Evolutionary conservation across 2,113 vertebrate genomes (phyloP).

Genomic region (Elachura formosa): DNA sequence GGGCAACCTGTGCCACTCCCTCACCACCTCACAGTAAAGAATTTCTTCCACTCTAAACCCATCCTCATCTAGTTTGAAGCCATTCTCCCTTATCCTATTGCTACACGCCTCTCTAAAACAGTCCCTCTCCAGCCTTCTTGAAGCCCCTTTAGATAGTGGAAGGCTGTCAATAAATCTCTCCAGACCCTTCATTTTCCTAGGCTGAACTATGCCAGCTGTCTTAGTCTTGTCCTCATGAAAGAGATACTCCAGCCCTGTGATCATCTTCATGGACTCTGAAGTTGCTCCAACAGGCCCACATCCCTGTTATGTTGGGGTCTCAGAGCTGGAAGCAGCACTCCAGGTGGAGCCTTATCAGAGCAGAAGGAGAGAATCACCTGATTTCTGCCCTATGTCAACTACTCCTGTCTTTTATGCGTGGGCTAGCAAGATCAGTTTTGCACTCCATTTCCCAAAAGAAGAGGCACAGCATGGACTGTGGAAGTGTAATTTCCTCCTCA

Average conservation of each 20-base stretch:
- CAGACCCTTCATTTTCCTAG: neutral
- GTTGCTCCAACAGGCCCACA: neutral
- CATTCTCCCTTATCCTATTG: neutral
- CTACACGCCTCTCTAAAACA: neutral
- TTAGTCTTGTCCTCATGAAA: neutral
- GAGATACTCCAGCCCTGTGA: neutral
- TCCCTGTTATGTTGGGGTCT: neutral
- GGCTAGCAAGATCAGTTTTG: neutral
- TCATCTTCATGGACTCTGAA: neutral
- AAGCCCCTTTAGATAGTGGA: neutral
- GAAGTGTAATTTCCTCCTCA: neutral
- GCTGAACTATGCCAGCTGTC: neutral
- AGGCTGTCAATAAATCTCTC: neutral
- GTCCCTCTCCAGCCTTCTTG: neutral
- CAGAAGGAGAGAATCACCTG: neutral
- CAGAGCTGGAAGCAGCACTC: neutral
- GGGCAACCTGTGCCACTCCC: too few relatives aligned
- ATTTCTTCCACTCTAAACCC: neutral
- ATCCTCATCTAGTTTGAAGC: neutral
- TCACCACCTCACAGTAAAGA: neutral
- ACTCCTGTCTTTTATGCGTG: rapidly evolving
- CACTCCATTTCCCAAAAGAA: neutral
- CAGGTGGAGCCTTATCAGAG: neutral
- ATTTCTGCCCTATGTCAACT: too few relatives aligned
- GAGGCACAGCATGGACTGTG: neutral